A percentile compares a stretch with the other conserved stretches of the same genome.
Conservation (phyloP, 2,113 vertebrate genomes). For the Gobiocypris rarus region DNA sequence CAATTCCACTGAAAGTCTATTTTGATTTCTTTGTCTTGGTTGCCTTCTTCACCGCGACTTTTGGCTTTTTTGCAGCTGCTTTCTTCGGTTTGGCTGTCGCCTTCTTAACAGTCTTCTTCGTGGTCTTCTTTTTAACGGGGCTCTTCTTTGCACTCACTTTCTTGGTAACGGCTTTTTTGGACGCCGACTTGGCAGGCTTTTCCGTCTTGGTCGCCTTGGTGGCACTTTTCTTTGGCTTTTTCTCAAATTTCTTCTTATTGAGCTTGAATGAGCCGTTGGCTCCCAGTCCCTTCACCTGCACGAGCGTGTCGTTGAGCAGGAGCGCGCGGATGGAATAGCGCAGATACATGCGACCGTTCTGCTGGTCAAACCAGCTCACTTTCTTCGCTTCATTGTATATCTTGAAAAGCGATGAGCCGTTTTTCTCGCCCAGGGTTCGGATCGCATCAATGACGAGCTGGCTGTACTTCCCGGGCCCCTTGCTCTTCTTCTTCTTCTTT, state of each 20-base stretch:
- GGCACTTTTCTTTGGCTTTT: constrained; percentile 43
- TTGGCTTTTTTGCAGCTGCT: constrained; percentile 71
- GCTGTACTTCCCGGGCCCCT: constrained; percentile 86
- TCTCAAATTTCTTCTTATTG: constrained; percentile 84
- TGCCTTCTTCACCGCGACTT: constrained; percentile 71
- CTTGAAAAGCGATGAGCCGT: constrained; percentile 84
- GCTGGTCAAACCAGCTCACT: constrained; percentile 87
- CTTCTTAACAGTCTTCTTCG: constrained; percentile 65
- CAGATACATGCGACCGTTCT: constrained; percentile 86
- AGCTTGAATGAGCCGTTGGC: constrained; percentile 89
- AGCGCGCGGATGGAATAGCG: constrained; percentile 86
- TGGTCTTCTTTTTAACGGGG: constrained; percentile 34
- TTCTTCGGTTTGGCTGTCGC: constrained; percentile 71
- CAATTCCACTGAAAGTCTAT: constrained; percentile 34
- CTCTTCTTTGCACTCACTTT: constrained; percentile 30
- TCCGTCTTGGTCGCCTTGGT: constrained; percentile 57
- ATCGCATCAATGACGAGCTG: constrained; percentile 85
- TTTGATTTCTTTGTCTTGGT: constrained; percentile 73
- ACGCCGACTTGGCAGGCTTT: constrained; percentile 56
- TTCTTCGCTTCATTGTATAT: constrained; percentile 85
- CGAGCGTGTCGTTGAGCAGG: constrained; percentile 86
- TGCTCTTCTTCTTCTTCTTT: constrained; percentile 79
- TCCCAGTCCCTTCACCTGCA: constrained; percentile 86
- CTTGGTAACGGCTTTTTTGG: constrained; percentile 62
- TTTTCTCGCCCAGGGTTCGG: constrained; percentile 79